A percentile compares a stretch with the other conserved stretches of the same genome.
phyloP scores from a whole-genome alignment of 2,888 invertebrate genomes.

The Plagodis dolabraria region DNA sequence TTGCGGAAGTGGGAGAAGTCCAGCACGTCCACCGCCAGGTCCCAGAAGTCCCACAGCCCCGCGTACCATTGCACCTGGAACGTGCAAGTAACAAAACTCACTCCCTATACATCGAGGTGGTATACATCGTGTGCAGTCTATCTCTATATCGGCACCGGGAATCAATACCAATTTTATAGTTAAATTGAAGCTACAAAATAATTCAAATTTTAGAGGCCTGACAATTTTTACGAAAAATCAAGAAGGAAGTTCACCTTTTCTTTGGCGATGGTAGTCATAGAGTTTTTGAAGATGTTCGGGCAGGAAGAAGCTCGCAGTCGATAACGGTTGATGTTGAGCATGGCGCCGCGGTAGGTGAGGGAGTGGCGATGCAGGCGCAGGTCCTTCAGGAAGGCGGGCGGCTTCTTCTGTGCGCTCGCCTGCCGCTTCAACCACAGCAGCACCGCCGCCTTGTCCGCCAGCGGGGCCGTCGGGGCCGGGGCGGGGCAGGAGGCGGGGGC shows the following conservation, averaged over 20 bases:
- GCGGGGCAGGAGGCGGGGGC: constrained; percentile 43
- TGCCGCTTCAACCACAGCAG: constrained; percentile 85
- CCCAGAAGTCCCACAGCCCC: constrained; percentile 91
- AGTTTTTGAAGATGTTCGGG: constrained; percentile 94
- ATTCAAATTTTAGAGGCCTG: no score
- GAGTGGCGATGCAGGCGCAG: constrained; percentile 90
- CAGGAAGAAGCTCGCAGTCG: constrained; percentile 93
- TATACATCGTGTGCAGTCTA: no score
- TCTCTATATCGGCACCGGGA: no score
- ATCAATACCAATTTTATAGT: no score
- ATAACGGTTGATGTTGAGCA: constrained; percentile 93
- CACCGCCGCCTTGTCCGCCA: constrained; percentile 77
- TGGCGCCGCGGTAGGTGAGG: constrained; percentile 93
- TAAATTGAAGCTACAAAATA: no score
- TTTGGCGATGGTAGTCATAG: constrained; percentile 93
- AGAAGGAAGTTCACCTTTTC: constrained; percentile 82
- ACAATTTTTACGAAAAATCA: no score
- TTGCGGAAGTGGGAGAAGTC: constrained; percentile 93
- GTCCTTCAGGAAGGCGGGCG: constrained; percentile 90
- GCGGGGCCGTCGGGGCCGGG: constrained; percentile 47
- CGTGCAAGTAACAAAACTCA: neutral
- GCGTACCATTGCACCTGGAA: constrained; percentile 88
- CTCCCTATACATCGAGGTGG: neutral
- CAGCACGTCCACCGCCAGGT: constrained; percentile 90
- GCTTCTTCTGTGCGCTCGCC: constrained; percentile 74